Conservation (phyloP, 2,113 vertebrate genomes). For the Zosterops japonicus region DNA sequence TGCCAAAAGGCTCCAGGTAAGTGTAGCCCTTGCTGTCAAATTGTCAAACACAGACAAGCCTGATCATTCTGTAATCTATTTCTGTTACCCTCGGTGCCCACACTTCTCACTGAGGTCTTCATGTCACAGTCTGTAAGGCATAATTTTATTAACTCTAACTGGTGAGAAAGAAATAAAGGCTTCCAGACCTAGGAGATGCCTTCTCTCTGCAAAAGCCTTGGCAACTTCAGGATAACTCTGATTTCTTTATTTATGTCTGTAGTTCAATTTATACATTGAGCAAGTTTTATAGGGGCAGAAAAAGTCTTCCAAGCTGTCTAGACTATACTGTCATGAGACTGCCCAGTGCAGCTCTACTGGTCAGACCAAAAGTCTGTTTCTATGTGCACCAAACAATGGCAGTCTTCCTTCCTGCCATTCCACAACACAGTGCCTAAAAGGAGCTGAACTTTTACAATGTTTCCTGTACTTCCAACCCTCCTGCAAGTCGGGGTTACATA, state of each 20-base stretch:
- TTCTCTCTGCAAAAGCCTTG: not conserved
- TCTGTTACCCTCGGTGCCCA: not conserved
- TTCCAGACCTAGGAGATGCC: not conserved
- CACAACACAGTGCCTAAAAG: not conserved
- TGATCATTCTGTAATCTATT: not conserved
- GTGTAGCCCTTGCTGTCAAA: not conserved
- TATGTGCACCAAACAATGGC: not conserved
- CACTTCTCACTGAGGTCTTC: not conserved
- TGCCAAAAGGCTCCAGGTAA: not conserved
- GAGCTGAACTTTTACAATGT: not conserved
- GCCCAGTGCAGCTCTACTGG: not conserved
- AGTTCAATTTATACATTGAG: not conserved
- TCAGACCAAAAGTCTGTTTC: not conserved
- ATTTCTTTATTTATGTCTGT: not conserved
- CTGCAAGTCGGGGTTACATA: not conserved
- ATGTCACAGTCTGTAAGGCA: not conserved
- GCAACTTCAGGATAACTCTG: not conserved
- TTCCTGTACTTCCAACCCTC: not conserved
- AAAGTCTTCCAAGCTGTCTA: not conserved
- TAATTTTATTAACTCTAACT: not conserved
- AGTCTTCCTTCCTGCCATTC: not conserved
- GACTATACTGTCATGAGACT: not conserved
- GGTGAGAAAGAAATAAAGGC: not conserved
- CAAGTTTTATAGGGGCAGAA: not conserved
- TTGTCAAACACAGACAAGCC: not conserved